phyloP scores from a whole-genome alignment of 2,113 vertebrate species.

The Sigmodon hispidus region DNA sequence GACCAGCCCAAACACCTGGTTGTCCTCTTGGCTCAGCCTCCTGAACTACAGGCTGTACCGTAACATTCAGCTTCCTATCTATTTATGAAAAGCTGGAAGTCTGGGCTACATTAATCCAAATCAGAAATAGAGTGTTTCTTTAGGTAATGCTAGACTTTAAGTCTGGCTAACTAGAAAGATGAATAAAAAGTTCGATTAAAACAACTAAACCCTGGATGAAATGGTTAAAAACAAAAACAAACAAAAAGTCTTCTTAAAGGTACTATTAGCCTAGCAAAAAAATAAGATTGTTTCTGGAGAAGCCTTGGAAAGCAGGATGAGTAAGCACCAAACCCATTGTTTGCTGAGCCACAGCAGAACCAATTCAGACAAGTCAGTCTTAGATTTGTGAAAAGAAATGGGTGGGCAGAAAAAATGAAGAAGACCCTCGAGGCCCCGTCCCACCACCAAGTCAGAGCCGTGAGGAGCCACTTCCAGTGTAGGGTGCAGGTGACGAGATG shows the following conservation, averaged over 20 bases:
- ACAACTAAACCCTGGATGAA: neutral
- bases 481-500: neutral
- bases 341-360: neutral
- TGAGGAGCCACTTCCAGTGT: neutral
- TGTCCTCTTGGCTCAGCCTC: neutral
- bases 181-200: conserved; percentile 7
- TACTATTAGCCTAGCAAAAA: neutral
- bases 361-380: neutral
- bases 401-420: neutral
- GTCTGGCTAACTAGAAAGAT: neutral
- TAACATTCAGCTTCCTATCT: neutral
- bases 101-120: neutral
- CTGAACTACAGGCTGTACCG: neutral
- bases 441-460: neutral
- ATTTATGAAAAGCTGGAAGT: neutral
- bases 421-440: no score
- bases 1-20: no score
- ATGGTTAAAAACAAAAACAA: neutral
- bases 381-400: neutral
- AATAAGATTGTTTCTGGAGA: neutral
- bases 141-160: neutral
- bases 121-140: neutral
- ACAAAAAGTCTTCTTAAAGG: neutral
- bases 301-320: neutral
- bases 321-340: neutral